Conservation (phyloP, 2,888 invertebrate genomes). For the Eupeodes latifasciatus region DNA sequence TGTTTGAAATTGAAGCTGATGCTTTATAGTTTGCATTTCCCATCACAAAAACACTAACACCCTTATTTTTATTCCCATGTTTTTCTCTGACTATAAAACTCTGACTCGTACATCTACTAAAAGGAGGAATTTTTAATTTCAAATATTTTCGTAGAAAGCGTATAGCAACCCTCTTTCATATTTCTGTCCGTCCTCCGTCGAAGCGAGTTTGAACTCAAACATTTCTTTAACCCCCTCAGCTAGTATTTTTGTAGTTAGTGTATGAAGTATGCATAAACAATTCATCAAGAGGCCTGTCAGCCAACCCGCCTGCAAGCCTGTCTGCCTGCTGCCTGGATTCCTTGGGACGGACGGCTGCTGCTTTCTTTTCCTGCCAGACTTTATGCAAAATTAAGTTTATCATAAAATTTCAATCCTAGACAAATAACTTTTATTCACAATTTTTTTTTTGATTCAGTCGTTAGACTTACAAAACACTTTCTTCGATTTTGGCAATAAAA, state of each 20-base stretch:
- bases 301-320: no score
- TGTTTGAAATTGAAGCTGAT: constrained; percentile 49
- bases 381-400: constrained; percentile 75
- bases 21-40: constrained; percentile 32
- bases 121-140: constrained; percentile 69
- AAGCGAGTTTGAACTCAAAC: background rate
- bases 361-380: constrained; percentile 50
- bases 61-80: background rate
- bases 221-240: background rate
- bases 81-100: background rate
- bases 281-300: constrained; percentile 59
- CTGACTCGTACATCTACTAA: background rate
- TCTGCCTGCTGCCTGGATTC: no score
- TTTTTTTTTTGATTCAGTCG: constrained; percentile 20
- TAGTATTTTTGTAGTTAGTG: background rate
- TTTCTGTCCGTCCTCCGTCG: background rate
- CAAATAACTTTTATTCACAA: constrained; percentile 67
- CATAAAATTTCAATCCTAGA: constrained; percentile 74
- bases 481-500: constrained; percentile 39
- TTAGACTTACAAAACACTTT: constrained; percentile 53
- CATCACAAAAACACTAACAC: background rate
- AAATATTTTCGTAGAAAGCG: constrained; percentile 52
- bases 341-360: background rate
- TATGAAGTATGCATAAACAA: constrained; percentile 21
- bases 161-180: constrained; percentile 2